Conservation (phyloP, 1,140 invertebrate genomes). For the Atta texana region DNA sequence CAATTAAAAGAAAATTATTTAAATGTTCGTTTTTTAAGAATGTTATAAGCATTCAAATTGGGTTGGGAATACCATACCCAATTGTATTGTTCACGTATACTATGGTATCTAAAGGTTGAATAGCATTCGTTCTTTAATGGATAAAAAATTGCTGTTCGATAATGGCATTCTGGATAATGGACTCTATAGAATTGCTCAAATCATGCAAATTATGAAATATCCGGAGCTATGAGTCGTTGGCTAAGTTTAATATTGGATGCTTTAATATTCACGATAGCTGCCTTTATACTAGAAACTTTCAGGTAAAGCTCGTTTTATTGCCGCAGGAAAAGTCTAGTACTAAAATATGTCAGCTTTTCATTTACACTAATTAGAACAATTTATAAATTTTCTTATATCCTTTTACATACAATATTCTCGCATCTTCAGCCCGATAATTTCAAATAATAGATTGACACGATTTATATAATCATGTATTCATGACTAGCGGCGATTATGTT, state of each 20-base stretch:
- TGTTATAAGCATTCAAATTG: too few relatives aligned
- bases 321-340: slow-evolving; percentile 31
- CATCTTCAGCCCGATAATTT: slow-evolving; percentile 7
- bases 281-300: slow-evolving; percentile 28
- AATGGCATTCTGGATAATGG: slow-evolving; percentile 7
- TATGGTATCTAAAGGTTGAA: too few relatives aligned
- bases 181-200: neutral
- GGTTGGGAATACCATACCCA: too few relatives aligned
- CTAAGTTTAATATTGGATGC: slow-evolving; percentile 26
- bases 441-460: neutral
- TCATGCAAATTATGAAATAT: slow-evolving; percentile 26
- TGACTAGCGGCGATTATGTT: neutral
- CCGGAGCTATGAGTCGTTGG: neutral
- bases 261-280: slow-evolving; percentile 17
- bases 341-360: slow-evolving; percentile 13
- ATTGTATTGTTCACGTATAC: too few relatives aligned
- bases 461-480: neutral
- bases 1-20: too few relatives aligned
- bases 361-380: slow-evolving; percentile 19
- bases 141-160: neutral
- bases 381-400: slow-evolving; percentile 12
- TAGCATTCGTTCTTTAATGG: neutral
- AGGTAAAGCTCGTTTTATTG: slow-evolving; percentile 7
- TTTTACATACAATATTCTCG: neutral
- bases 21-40: too few relatives aligned